Conservation (phyloP, 2,797 vertebrate species). For the Ibycter americanus region DNA sequence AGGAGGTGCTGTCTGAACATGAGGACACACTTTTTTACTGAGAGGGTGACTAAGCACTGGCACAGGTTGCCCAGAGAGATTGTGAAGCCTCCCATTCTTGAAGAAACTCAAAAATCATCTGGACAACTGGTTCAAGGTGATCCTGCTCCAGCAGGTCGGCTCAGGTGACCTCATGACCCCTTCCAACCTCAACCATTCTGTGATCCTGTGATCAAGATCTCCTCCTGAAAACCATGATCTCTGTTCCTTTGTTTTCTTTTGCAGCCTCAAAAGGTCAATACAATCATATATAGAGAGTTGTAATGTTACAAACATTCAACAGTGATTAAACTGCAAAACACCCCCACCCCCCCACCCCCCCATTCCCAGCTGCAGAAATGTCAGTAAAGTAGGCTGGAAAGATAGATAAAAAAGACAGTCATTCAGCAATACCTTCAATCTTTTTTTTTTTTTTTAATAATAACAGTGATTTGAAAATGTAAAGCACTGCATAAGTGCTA, state of each 20-base stretch:
- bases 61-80: background rate
- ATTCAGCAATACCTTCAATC: constrained; percentile 2
- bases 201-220: background rate
- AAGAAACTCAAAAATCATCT: background rate
- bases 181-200: background rate
- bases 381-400: background rate
- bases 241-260: background rate
- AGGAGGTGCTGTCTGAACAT: too few relatives aligned
- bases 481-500: constrained; percentile 21
- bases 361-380: background rate
- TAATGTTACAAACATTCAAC: background rate
- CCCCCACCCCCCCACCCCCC: too few relatives aligned
- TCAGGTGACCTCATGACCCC: background rate
- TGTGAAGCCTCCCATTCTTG: background rate
- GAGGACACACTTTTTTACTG: too few relatives aligned
- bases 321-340: too few relatives aligned
- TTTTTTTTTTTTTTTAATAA: background rate
- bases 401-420: background rate
- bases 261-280: background rate
- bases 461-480: background rate
- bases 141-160: background rate
- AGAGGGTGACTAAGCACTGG: too few relatives aligned
- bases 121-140: background rate
- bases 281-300: background rate
- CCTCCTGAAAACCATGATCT: background rate